These are phyloP conservation scores for Coremacera marginata DNA, from an alignment of 2,888 invertebrate genomes.

Conservation along the genomic window DNA sequence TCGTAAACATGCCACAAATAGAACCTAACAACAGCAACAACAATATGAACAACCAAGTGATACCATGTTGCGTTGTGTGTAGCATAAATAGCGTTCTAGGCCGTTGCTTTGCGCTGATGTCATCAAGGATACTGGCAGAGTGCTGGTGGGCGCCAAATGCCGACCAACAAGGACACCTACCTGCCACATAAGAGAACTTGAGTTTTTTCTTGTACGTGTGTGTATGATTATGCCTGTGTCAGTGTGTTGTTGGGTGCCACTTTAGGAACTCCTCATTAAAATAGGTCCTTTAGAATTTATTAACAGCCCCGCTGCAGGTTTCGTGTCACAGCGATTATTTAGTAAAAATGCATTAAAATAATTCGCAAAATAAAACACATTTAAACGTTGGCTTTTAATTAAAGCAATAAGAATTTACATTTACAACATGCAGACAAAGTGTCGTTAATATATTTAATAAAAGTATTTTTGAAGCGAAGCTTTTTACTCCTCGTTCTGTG, in stretches of 20 bases:
- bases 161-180: constrained; percentile 6
- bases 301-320: neutral
- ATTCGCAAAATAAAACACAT: neutral
- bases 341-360: neutral
- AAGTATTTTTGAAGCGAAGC: too few species aligned
- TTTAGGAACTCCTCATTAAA: constrained; percentile 26
- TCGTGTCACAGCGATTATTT: neutral
- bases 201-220: neutral
- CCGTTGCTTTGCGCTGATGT: neutral
- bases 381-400: neutral
- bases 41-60: neutral
- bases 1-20: constrained; percentile 30
- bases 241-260: neutral
- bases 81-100: constrained; percentile 13
- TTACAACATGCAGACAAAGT: too few species aligned
- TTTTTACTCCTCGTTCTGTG: too few species aligned
- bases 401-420: neutral
- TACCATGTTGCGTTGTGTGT: neutral
- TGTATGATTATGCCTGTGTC: neutral
- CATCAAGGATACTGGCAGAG: neutral
- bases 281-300: neutral
- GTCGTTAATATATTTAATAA: too few species aligned
- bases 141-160: neutral
- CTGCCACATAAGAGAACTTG: neutral
- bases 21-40: constrained; percentile 1